Evolutionary conservation across 2,888 invertebrate species (phyloP), one percentile per base, ranked within the genome.

Genomic region (Phaonia tiefii): DNA sequence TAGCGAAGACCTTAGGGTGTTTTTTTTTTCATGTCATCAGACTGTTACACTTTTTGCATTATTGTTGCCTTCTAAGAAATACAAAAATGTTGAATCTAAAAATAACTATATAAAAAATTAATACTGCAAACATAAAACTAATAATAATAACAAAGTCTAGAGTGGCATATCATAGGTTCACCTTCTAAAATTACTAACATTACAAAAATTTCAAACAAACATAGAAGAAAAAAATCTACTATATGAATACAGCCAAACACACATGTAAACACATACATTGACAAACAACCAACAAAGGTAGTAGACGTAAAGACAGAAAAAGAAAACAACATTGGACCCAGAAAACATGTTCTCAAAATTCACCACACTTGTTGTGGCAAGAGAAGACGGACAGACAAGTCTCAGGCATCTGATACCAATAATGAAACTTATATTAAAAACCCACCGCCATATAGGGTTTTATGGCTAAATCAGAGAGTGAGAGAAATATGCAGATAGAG

Each of bases 301-400:
- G 22, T 1, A 20, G 11, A 20, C n/a, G 13, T n/a, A 17, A 66
- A 51, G 22, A 2, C 2, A 66, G 31, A 25, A 22, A 46, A 37
- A 31, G 15, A 44, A 46, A 56, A 37, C 11, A 69, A 42, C 51
- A 70, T 56, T 42, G 56, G 22, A 20, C 60, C 22, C 63, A 63
- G 69, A 77, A 81, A 81, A 81, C 81, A 79, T 81, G 81, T 81
- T 81, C 72, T 42, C 46, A 77, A 81, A 63, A 81, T 63, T 81
- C 81, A 81, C 81, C 81, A 81, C 81, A 81, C 81, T 81, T 81
- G 81, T 63, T 75, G 54, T 31, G 10, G 63, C 63, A 42, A 20
- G 39, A 5, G 49, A 49, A n/a, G 17, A 49, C 7, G 20, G 15
- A n/a, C 13, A 20, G 49, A 49, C 1, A 15, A 1, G 49, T 17